phyloP scores from a whole-genome alignment of 2,797 vertebrate genomes.

The Cirrhinus molitorella region DNA sequence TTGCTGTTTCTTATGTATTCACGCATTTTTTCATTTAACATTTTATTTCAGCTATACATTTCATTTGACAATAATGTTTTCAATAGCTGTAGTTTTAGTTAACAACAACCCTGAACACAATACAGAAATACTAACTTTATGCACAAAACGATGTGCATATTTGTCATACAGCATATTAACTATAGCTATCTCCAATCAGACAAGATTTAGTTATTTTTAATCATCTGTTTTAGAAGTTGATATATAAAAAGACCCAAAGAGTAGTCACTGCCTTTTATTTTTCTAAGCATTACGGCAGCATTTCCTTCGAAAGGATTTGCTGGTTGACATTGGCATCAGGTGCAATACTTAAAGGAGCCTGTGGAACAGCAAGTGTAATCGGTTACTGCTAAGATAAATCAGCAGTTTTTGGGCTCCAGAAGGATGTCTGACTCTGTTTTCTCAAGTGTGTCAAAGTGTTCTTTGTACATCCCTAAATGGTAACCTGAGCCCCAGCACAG shows the following conservation, averaged over 20 bases:
- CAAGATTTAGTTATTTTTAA: neutral
- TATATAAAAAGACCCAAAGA: neutral
- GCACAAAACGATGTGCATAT: neutral
- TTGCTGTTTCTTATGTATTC: too few species aligned
- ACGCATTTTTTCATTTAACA: neutral
- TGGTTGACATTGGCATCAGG: constrained; percentile 33
- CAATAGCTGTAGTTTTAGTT: neutral
- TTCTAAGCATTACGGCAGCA: neutral
- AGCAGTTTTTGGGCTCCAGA: constrained; percentile 43
- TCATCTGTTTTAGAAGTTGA: too few species aligned
- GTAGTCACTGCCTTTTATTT: neutral
- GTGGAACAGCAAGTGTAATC: constrained; percentile 47
- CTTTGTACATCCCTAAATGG: constrained; percentile 39
- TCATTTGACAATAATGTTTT: neutral
- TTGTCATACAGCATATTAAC: neutral
- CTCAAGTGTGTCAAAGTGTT: constrained; percentile 50
- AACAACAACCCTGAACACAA: neutral
- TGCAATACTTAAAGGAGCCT: constrained; percentile 29
- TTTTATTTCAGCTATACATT: neutral
- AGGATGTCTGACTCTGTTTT: constrained; percentile 53
- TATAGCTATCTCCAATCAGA: neutral
- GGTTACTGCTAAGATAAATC: constrained; percentile 58
- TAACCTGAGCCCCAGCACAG: constrained; percentile 50
- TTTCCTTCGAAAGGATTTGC: neutral
- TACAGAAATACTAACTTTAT: neutral